Base-by-base conservation (phyloP, 2,888 invertebrate genomes). In the Leucozona laternaria region DNA sequence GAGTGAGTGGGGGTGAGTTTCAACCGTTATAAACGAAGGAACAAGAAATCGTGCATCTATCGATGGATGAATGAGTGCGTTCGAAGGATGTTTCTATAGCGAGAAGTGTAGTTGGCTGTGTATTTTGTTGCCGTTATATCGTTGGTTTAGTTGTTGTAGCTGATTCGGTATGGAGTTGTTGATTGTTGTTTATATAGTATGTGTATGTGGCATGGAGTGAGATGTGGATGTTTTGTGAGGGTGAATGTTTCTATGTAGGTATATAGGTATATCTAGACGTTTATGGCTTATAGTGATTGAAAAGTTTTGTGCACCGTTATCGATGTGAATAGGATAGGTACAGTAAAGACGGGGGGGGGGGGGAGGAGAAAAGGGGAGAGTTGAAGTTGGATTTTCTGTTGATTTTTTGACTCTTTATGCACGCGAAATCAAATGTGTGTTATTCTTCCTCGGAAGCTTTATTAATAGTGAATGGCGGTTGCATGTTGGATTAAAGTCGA, bases 261-360 rank as follows among this genome's bases (percentile, higher is more conserved):
- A 1, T 4, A 43, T n/a, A n/a, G n/a, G n/a, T n/a, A n/a, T n/a
- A 1, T 15, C 13, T 40, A 15, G 5, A 15, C 13, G 40, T 40
- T 13, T 50, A 71, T 73, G 77, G 81, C 57, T 77, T 77, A 31
- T 31, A 60, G 76, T 73, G 85, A 80, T 73, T 80, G 72, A 68
- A 72, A 72, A 83, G 45, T 58, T 75, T 62, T 75, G 70, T 40
- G 45, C 58, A 60, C 22, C 48, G 64, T 31, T 55, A 55, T 50
- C 73, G 43, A 76, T 81, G 70, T 58, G 20, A 34, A 37, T 6
- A 4, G 57, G n/a, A 5, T 4, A 4, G n/a, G 31, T 17, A 4
- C 20, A 10, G 11, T n/a, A n/a, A n/a, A n/a, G n/a, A n/a, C n/a
- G n/a, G n/a, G n/a, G n/a, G 58, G 22, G 20, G 34, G 25, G 15